Evolutionary conservation across 2,113 vertebrate species (phyloP), one percentile per base, ranked within the genome.

Genomic region (Bufo bufo): DNA sequence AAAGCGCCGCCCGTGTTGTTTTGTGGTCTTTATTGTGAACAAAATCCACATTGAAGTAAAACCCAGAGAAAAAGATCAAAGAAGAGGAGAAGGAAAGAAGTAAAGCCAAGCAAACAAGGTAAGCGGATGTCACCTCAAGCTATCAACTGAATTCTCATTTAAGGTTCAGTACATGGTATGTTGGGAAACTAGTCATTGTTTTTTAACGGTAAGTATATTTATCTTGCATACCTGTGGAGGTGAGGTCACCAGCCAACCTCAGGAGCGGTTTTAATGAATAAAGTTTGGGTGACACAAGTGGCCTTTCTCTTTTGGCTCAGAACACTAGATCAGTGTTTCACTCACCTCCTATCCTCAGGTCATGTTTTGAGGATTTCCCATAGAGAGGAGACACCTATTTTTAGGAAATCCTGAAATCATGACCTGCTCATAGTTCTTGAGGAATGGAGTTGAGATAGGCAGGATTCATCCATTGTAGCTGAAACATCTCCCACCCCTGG

Each of bases 91-190:
- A 72, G 2, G 23, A 19, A 74, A 74, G 43, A 6, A 17, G 16
- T 43, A 17, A 47, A 74, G 43, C 43, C 47, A 47, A 47, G 71
- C 43, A 74, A 74, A 74, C 71, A 74, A 74, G 43, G 14, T 19
- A 47, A 45, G 71, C 45, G 71, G 71, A 74, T 74, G 71, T 47
- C 71, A 47, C 71, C 71, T 74, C 71, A 47, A 74, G 71, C 71
- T 74, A 74, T 74, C 16, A 45, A 45, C 43, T 47, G 71, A 74
- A 74, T 47, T 74, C 43, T 17, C 71, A 16, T 45, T 74, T 6
- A 47, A 47, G 43, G 17, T 74, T 74, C 14, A 47, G 43, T 47
- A 17, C 43, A 74, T 74, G 71, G 71, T 43, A 74, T 47, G 3
- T 74, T 74, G 71, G 47, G 45, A 74, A 71, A 47, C 71, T 74